Percentiles rank a stretch among this genome's conserved stretches.
phyloP scores from a whole-genome alignment of 1,140 invertebrate genomes.

The Eupeodes corollae region DNA sequence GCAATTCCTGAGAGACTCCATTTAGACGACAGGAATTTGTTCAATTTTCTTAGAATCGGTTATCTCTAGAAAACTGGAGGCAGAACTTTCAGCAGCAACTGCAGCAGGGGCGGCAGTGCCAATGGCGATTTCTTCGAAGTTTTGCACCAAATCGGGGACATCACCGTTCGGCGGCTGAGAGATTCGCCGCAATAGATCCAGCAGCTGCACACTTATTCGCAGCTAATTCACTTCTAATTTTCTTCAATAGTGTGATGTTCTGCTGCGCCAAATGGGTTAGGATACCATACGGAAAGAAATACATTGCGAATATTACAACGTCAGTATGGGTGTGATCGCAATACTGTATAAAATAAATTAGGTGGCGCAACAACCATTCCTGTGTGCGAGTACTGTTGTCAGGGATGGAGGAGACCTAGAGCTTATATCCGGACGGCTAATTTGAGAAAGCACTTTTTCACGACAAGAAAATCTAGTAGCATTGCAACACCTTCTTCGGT shows the following conservation, averaged over 20 bases:
- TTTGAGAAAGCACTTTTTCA: too few species aligned
- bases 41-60: constrained; percentile 1
- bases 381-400: too few species aligned
- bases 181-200: constrained; percentile 42
- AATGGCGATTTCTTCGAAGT: constrained; percentile 70
- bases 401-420: too few species aligned
- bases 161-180: constrained; percentile 66
- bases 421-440: too few species aligned
- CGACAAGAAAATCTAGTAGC: too few species aligned
- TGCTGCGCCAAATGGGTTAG: constrained; percentile 91
- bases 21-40: not conserved
- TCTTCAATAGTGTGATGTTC: constrained; percentile 87
- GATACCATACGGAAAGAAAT: too few species aligned
- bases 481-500: too few species aligned
- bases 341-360: too few species aligned
- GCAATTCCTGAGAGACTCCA: too few species aligned
- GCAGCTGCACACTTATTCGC: constrained; percentile 55
- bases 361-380: too few species aligned
- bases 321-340: too few species aligned
- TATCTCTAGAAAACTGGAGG: not conserved
- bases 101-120: constrained; percentile 32
- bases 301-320: too few species aligned
- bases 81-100: constrained; percentile 5
- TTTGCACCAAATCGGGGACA: constrained; percentile 83
- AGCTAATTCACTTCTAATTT: constrained; percentile 58